These are phyloP conservation scores for Atopsyche davidsoni DNA, from an alignment of 1,140 invertebrate species.

Conservation along the genomic window DNA sequence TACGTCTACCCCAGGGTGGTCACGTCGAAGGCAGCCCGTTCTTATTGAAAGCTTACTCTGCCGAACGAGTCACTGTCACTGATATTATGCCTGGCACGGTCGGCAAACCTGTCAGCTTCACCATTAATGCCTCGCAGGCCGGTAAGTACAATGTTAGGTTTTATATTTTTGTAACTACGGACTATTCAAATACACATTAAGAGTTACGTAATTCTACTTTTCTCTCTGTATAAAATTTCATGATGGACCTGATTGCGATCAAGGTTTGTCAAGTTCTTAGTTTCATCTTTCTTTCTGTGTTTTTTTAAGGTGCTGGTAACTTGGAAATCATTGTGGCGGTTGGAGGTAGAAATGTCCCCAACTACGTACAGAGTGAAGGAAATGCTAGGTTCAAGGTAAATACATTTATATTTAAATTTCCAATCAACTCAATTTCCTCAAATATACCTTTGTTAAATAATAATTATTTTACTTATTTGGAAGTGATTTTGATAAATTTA, in stretches of 20 bases:
- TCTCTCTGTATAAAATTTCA: too few relatives aligned
- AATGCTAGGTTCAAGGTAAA: constrained; percentile 84
- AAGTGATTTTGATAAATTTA: not conserved
- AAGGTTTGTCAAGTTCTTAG: too few relatives aligned
- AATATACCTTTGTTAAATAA: too few relatives aligned
- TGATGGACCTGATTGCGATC: too few relatives aligned
- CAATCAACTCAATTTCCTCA: constrained; percentile 5
- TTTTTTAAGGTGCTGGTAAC: constrained; percentile 77
- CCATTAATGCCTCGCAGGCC: constrained; percentile 71
- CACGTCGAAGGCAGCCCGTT: constrained; percentile 93
- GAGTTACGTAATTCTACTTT: too few relatives aligned
- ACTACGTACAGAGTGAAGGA: constrained; percentile 96
- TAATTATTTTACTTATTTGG: not conserved
- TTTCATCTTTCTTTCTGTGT: constrained; percentile 1
- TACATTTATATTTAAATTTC: not conserved
- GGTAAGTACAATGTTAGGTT: constrained; percentile 34
- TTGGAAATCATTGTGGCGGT: constrained; percentile 97
- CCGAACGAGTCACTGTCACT: constrained; percentile 82
- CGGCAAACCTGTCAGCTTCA: constrained; percentile 88
- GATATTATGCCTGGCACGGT: constrained; percentile 85
- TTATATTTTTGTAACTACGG: too few relatives aligned
- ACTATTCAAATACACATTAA: too few relatives aligned
- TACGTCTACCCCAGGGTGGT: constrained; percentile 61
- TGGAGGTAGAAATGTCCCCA: constrained; percentile 95
- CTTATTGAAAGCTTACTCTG: constrained; percentile 91